Conservation (phyloP, 35 echinoderm and acorn worm species). For the Patiria miniata region DNA sequence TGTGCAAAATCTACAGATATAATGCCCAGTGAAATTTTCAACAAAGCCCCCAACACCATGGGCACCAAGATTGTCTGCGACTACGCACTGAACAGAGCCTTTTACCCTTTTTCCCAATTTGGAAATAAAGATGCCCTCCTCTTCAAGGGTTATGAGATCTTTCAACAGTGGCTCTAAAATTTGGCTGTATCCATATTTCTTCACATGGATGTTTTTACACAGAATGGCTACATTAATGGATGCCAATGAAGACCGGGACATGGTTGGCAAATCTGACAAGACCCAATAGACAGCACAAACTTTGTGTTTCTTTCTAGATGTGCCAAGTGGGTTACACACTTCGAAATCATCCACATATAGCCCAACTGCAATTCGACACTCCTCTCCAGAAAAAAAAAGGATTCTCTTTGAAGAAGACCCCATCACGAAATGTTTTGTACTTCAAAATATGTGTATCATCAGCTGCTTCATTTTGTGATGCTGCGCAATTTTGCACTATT, state of each 20-base stretch:
- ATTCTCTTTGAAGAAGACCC: slow-evolving; percentile 59
- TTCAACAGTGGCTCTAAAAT: slow-evolving; percentile 64
- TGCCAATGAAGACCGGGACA: slow-evolving; percentile 35
- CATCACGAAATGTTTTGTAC: slow-evolving; percentile 67
- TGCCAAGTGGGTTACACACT: slow-evolving; percentile 62
- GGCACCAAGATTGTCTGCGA: slow-evolving; percentile 59
- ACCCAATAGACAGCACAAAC: slow-evolving; percentile 65
- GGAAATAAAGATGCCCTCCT: slow-evolving; percentile 41
- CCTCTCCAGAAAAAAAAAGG: slow-evolving; percentile 35
- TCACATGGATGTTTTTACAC: slow-evolving; percentile 57
- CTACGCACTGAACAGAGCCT: slow-evolving; percentile 57
- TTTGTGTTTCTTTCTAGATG: slow-evolving; percentile 74
- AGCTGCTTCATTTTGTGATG: too few relatives aligned
- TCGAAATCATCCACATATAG: slow-evolving; percentile 69
- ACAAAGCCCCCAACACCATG: slow-evolving; percentile 55
- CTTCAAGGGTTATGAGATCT: slow-evolving; percentile 41
- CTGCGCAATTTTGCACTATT: too few relatives aligned
- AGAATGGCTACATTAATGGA: slow-evolving; percentile 48
- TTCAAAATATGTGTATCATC: too few relatives aligned
- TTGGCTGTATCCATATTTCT: slow-evolving; percentile 60
- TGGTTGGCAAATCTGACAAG: slow-evolving; percentile 34
- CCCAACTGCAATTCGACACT: slow-evolving; percentile 48
- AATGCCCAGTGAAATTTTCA: slow-evolving; percentile 47
- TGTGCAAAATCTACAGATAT: slow-evolving; percentile 60
- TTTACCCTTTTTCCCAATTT: slow-evolving; percentile 46